Base-by-base conservation (phyloP, 2,113 vertebrate species). In the Strigops habroptila region DNA sequence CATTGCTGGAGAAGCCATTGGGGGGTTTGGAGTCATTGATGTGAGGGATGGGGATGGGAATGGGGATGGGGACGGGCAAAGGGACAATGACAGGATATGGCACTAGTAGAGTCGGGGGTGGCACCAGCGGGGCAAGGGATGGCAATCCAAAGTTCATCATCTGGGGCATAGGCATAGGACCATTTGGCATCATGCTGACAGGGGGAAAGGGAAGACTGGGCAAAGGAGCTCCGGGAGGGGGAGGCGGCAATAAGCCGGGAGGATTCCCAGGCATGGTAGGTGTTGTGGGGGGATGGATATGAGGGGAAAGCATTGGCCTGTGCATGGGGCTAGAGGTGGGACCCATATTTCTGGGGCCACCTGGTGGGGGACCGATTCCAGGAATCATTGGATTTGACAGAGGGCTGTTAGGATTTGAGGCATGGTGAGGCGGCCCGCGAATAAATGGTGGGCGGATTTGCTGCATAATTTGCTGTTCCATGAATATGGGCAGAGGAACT, bases 401-500 rank as follows among this genome's bases (percentile, higher is more conserved):
- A 37, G 99, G 99, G 88, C 99, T 99, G 91, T 99, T 99, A 69
- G 99, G 99, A 94, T 99, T 99, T 84, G 98, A 98, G 83, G 98
- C 98, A 49, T 98, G 98, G 90, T 99, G 99, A 74, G 97, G 98
- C 2, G 97, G 98, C 77, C 98, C 98, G 16, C 99, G 98, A 65
- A 99, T 98, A 97, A 99, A 99, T 1, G 99, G 98, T 18, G 99
- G 99, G 57, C 99, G 98, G 51, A 99, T 99, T 88, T 99, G 99
- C 96, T 99, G 99, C 98, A 99, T 99, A 97, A 99, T 99, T 97
- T 99, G 99, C 96, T 99, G 99, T 90, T 99, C 99, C 99, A 99
- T 99, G 98, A 99, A 99, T 94, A 99, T 97, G 94, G 99, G 99
- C 94, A 99, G 97, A 53, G 99, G 99, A 97, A 99, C 98, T 4